These are phyloP conservation scores for Paradoxurus hermaphroditus DNA, from an alignment of 2,113 vertebrate genomes.

Conservation along the genomic window DNA sequence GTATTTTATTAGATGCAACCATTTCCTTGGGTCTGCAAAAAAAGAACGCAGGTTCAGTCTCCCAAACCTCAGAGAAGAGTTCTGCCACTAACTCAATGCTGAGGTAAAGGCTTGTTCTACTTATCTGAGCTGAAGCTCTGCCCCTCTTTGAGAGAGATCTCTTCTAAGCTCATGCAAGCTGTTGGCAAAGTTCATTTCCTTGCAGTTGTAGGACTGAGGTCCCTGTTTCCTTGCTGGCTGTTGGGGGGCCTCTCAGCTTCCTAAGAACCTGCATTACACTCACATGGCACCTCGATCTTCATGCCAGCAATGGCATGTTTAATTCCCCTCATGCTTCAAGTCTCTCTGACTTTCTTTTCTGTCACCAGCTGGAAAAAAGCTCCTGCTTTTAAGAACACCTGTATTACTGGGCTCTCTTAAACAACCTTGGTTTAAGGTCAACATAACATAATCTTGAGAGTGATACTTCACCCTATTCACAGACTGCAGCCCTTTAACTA, in stretches of 20 bases:
- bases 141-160: not conserved
- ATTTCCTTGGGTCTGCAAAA: not conserved
- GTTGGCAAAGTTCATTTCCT: not conserved
- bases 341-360: not conserved
- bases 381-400: not conserved
- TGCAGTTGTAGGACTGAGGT: not conserved
- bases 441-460: not conserved
- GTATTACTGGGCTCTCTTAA: not conserved
- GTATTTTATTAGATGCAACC: not conserved
- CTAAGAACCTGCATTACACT: not conserved
- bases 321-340: not conserved
- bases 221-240: not conserved
- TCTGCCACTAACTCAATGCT: not conserved
- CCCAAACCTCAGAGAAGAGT: not conserved
- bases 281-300: not conserved
- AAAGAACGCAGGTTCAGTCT: not conserved
- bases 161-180: not conserved
- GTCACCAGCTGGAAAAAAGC: not conserved
- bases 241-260: not conserved
- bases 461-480: not conserved
- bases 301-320: not conserved
- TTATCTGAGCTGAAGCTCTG: not conserved
- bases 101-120: not conserved
- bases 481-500: not conserved
- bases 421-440: not conserved